Base-by-base conservation (phyloP, 1,140 invertebrate species). In the Anagrus nilaparvatae region DNA sequence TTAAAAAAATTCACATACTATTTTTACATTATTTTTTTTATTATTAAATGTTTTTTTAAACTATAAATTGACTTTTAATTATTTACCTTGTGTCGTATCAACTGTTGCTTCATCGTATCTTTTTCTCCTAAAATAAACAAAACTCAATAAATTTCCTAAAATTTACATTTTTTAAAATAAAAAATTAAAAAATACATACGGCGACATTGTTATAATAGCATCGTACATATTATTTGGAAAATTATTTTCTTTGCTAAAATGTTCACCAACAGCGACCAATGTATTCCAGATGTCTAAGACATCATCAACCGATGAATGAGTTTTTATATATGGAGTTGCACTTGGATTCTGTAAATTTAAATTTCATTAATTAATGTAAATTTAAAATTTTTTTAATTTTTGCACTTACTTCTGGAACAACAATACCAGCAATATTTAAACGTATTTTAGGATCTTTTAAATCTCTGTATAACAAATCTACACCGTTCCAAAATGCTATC, bases 401-500 rank as follows among this genome's bases (percentile, higher is more conserved):
- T 28, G 30, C 29, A 34, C 14, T 30, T 40, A 51, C 49, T 40
- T 41, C 23, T 9, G 42, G 16, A 14, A 52, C 43, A 20, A 52
- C n/a, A 13, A 52, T 40, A 12, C 42, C 50, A 27, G 47, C 42
- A 16, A 52, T 46, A 24, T 52, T 46, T 3, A 52, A 27, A 23
- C 43, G 34, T 7, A 46, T 33, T 25, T 34, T 28, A 2, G 50
- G 50, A 23, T 29, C 17, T 5, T 30, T 23, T 3, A 52, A 35
- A 21, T n/a, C 12, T 8, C 50, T 36, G 13, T 43, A 52, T 33
- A 25, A 30, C 12, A 46, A 10, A 28, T 52, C 50, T 3, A 52
- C 47, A 0, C 32, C 42, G 31, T 50, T 53, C 48, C 38, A 53
- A 36, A 40, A 52, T 1, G 35, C 21, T 2, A 46, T 4, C 12